phyloP scores from a whole-genome alignment of 2,888 invertebrate species.

The Aphodius sticticus region DNA sequence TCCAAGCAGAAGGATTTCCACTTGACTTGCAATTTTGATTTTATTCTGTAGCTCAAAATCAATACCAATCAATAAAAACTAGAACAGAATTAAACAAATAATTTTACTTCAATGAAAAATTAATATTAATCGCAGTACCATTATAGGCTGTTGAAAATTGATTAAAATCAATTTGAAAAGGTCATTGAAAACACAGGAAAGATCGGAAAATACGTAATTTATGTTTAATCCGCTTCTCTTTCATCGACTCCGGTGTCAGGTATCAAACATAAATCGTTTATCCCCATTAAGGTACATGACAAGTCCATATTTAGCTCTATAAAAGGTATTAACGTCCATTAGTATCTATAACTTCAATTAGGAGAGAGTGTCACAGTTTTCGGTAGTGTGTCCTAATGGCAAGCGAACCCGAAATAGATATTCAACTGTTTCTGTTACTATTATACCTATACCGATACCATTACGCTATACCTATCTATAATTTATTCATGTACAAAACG shows the following conservation, averaged over 20 bases:
- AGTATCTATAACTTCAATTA: constrained; percentile 15
- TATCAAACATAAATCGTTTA: constrained; percentile 7
- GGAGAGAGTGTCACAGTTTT: constrained; percentile 8
- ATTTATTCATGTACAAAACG: background rate
- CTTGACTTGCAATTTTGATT: background rate
- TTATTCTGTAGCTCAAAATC: too few species aligned
- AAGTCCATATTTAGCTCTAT: constrained; percentile 21
- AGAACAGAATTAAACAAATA: background rate
- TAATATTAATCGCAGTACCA: too few species aligned
- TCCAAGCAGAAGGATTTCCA: background rate
- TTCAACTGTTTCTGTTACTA: background rate
- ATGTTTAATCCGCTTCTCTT: too few species aligned
- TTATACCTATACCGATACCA: background rate
- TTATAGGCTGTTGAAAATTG: too few species aligned
- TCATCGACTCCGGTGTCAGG: too few species aligned
- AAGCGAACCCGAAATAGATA: background rate
- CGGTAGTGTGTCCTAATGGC: background rate
- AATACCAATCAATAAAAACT: too few species aligned
- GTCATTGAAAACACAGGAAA: too few species aligned
- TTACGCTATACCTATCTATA: background rate
- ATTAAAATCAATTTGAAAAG: too few species aligned
- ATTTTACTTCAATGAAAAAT: background rate
- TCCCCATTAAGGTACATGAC: constrained; percentile 23
- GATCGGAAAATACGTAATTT: too few species aligned
- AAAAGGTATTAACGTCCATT: constrained; percentile 19